These are phyloP conservation scores for Tachycineta bicolor DNA, from an alignment of 2,113 vertebrate genomes.

Conservation along the genomic window DNA sequence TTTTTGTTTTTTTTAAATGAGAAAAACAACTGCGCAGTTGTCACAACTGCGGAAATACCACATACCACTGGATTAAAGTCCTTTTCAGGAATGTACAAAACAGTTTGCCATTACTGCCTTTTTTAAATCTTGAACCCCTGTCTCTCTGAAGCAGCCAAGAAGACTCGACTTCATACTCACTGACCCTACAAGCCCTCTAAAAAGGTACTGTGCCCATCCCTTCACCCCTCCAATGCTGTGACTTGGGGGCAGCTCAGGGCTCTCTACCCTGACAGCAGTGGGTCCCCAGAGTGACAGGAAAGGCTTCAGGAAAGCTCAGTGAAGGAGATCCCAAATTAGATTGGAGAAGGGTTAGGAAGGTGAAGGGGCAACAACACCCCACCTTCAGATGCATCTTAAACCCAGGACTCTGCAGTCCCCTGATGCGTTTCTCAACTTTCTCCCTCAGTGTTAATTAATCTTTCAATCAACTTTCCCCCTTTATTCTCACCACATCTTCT, in stretches of 20 bases:
- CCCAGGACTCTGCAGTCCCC: background rate
- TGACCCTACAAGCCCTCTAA: background rate
- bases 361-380: background rate
- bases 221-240: accelerated
- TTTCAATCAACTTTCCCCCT: background rate
- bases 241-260: background rate
- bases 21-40: conserved; percentile 38
- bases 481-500: background rate
- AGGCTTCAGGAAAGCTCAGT: background rate
- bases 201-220: background rate
- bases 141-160: conserved; percentile 34
- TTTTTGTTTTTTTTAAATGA: background rate
- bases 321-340: background rate
- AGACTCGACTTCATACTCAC: background rate
- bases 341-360: background rate
- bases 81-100: conserved; percentile 23
- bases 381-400: background rate
- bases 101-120: background rate
- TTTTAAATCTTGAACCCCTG: conserved; percentile 13
- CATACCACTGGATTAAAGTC: conserved; percentile 4
- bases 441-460: background rate
- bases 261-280: background rate
- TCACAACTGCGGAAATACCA: conserved; percentile 48
- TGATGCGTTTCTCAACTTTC: background rate
- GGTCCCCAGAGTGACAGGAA: background rate